A percentile compares a stretch with the other conserved stretches of the same genome.
Evolutionary conservation across 37 sponge, comb jelly and placozoan species (phyloP).

Genomic region (Chondrilla cf. caribensis): DNA sequence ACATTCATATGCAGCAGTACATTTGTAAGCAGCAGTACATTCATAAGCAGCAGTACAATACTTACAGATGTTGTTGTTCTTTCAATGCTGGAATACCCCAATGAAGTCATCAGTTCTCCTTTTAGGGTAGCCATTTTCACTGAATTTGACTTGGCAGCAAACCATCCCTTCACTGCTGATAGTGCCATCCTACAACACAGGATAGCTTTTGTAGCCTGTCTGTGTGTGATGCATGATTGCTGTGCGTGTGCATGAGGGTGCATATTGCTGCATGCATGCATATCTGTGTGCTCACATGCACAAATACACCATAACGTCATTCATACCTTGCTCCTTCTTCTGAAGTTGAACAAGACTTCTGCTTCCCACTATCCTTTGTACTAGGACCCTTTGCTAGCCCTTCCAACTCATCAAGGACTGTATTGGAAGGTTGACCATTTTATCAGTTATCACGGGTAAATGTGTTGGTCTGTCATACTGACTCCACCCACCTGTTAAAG

Average conservation of each 20-base stretch:
- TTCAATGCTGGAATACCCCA: slow-evolving; percentile 7
- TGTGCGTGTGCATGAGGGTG: no score
- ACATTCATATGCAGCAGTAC: no score
- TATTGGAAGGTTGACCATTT: no score
- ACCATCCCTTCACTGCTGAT: neutral
- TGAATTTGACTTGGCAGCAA: neutral
- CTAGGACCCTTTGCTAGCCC: slow-evolving; percentile 64
- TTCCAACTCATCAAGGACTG: slow-evolving; percentile 70
- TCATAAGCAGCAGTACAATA: neutral
- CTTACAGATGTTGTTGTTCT: neutral
- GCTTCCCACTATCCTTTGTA: neutral
- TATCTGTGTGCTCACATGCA: no score
- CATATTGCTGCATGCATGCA: no score
- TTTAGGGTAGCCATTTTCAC: neutral
- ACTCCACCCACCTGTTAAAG: slow-evolving; percentile 56
- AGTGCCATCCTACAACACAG: slow-evolving; percentile 4
- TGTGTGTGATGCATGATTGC: no score
- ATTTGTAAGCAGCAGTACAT: no score
- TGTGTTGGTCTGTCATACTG: no score
- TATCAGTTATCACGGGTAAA: no score
- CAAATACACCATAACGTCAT: no score
- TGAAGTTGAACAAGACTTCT: neutral
- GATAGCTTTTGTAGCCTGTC: no score
- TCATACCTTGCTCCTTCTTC: slow-evolving; percentile 42
- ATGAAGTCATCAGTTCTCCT: slow-evolving; percentile 7